Percentiles rank a stretch among this genome's conserved stretches.
Conservation (phyloP, 2,113 vertebrate genomes). For the Bothrops jararaca region DNA sequence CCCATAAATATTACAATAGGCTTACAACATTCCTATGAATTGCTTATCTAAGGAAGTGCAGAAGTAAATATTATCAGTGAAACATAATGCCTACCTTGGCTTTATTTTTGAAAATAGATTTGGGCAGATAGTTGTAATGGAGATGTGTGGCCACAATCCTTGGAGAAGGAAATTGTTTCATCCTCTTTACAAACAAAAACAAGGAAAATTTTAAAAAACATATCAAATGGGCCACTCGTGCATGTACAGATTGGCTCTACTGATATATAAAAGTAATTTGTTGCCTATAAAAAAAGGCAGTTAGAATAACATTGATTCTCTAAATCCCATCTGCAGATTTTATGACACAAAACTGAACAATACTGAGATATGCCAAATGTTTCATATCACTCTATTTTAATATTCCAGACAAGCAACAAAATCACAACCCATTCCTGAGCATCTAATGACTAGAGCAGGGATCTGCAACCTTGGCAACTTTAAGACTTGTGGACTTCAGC, state of each 20-base stretch:
- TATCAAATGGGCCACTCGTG: conserved; percentile 21
- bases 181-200: conserved; percentile 59
- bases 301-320: background rate
- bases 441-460: background rate
- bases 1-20: background rate
- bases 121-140: conserved; percentile 57
- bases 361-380: background rate
- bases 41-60: background rate
- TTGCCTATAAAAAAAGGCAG: conserved; percentile 29
- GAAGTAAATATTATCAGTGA: background rate
- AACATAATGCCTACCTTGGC: conserved; percentile 37
- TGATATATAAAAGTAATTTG: background rate
- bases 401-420: background rate
- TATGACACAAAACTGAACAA: background rate
- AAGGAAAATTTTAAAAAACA: conserved; percentile 12
- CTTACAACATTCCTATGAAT: background rate
- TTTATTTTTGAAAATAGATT: conserved; percentile 63
- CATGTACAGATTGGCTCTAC: conserved; percentile 13
- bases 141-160: conserved; percentile 67
- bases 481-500: no score
- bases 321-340: background rate
- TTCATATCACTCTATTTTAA: background rate
- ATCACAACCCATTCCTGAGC: background rate
- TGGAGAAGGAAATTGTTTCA: conserved; percentile 63
- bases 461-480: no score